These are phyloP conservation scores for Drosophila pseudoananassae DNA, from an alignment of 1,140 invertebrate species.

Conservation along the genomic window DNA sequence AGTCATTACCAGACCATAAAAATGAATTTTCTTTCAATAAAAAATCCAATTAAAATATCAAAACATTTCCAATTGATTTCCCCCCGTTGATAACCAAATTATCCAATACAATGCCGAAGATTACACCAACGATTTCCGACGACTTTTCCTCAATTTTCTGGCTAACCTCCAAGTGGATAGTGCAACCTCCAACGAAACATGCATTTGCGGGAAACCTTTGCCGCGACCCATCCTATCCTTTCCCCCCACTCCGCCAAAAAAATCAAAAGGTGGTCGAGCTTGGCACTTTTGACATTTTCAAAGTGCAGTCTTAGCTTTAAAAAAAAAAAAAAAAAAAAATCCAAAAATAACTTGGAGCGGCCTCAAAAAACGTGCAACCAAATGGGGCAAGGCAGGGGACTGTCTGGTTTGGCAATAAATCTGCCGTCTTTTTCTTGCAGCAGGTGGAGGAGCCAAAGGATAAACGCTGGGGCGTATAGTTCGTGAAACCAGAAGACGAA, in stretches of 20 bases:
- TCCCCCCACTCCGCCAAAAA: neutral
- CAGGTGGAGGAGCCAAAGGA: constrained; percentile 27
- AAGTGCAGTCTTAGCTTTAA: neutral
- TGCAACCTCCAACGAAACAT: constrained; percentile 24
- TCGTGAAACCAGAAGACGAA: neutral
- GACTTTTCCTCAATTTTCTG: neutral
- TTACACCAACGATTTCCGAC: constrained; percentile 1
- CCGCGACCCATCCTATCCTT: constrained; percentile 10
- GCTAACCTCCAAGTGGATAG: constrained; percentile 18
- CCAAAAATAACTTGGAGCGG: constrained; percentile 14
- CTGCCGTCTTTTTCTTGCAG: constrained; percentile 26
- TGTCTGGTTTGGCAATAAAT: constrained; percentile 46
- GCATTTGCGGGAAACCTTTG: constrained; percentile 26
- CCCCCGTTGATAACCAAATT: neutral
- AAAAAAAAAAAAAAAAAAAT: neutral
- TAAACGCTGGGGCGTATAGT: neutral
- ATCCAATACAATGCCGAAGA: constrained; percentile 1
- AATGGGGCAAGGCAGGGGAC: constrained; percentile 2
- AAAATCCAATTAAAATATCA: constrained; percentile 6
- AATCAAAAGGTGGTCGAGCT: constrained; percentile 19
- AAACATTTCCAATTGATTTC: constrained; percentile 4
- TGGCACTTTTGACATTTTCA: constrained; percentile 44
- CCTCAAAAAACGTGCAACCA: constrained; percentile 28
- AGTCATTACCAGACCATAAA: neutral
- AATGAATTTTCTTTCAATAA: neutral